Conservation (phyloP, 2,888 invertebrate genomes). For the Cerastis rubricosa region DNA sequence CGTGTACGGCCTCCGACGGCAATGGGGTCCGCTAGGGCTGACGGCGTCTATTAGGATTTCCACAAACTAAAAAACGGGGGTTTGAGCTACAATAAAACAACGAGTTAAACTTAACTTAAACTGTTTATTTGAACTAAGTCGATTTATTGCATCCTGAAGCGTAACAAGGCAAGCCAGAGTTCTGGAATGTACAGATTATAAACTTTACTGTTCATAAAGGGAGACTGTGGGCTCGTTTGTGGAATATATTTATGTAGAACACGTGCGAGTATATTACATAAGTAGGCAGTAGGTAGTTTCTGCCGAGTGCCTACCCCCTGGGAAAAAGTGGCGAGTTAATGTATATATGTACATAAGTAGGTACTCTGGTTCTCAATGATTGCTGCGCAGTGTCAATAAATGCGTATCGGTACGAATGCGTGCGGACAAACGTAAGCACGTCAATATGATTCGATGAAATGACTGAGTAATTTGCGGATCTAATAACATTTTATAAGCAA, state of each 20-base stretch:
- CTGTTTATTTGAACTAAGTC: conserved; percentile 45
- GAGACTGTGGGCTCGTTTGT: neutral
- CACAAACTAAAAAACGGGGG: neutral
- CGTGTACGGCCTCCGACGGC: no score
- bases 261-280: neutral
- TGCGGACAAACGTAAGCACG: neutral
- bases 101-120: conserved; percentile 46
- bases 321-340: neutral
- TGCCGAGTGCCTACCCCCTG: neutral
- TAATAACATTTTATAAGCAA: neutral
- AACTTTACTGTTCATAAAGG: neutral
- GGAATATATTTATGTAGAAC: neutral
- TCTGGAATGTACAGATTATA: neutral
- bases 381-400: conserved; percentile 36
- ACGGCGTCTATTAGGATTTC: neutral
- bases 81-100: conserved; percentile 41
- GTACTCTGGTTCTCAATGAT: neutral
- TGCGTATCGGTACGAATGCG: conserved; percentile 52
- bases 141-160: conserved; percentile 23
- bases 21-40: no score
- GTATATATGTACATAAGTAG: neutral
- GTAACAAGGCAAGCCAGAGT: conserved; percentile 16
- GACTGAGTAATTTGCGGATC: neutral
- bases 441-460: neutral
- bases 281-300: neutral